Evolutionary conservation across 2,113 vertebrate species (phyloP), one percentile per base, ranked within the genome.

Genomic region (Chaetura pelagica): DNA sequence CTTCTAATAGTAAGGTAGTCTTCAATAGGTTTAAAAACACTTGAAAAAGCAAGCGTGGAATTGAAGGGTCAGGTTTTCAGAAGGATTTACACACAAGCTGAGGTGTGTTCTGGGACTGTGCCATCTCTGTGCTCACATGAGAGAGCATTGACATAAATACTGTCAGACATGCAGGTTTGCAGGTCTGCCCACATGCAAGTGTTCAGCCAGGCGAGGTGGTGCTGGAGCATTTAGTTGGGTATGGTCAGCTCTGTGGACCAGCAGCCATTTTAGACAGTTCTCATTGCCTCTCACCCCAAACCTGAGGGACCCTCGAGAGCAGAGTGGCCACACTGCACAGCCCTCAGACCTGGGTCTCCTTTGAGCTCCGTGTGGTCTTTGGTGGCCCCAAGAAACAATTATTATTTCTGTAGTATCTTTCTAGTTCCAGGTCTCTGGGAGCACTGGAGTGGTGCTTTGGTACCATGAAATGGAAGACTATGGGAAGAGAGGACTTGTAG

Each of bases 41-140:
- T 66, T 93, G 51, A 40, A 77, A 86, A 87, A 83, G n/a, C 40
- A 58, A 52, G 22, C 3, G 0, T 16, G 3, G 58, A 3, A 46
- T 21, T 2, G 3, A 89, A 72, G 29, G 20, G 2, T 3, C 35
- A n/a, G 27, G 6, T 55, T 89, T 71, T 63, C 4, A 4, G 84
- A 63, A 52, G 44, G 82, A 61, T 72, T 84, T 68, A 20, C 0
- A 0, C 32, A n/a, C 27, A 52, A 59, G 14, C 8, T 34, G 7
- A 13, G 24, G 11, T 35, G 32, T 7, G 5, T 68, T 84, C 62
- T 21, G 3, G 0, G 34, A 21, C 23, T 0, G 0, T 78, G 32
- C 67, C 27, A 22, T 38, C 48, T 81, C 64, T 75, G 57, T 49
- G 57, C 73, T 91, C 0, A 0, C 19, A 18, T 66, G 55, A 91